phyloP scores from a whole-genome alignment of 2,888 invertebrate species.

The Nomada ferruginata region DNA sequence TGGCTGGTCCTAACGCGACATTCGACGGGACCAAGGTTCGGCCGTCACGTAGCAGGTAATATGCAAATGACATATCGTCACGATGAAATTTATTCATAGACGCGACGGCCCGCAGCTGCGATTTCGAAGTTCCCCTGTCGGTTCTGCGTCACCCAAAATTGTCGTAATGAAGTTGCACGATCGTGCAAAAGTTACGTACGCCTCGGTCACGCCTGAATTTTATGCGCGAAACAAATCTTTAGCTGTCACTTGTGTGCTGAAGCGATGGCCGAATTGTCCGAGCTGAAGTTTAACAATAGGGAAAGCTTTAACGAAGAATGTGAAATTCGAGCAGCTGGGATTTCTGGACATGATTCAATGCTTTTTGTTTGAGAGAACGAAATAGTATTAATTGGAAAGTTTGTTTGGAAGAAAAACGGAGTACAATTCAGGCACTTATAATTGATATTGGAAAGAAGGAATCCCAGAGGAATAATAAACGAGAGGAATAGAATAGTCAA shows the following conservation, averaged over 20 bases:
- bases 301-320: background rate
- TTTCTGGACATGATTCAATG: too few species aligned
- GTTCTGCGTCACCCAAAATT: conserved; percentile 57
- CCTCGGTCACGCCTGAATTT: conserved; percentile 20
- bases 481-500: too few species aligned
- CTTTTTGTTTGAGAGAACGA: too few species aligned
- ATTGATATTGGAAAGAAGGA: too few species aligned
- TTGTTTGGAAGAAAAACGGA: too few species aligned
- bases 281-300: background rate
- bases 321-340: too few species aligned
- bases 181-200: conserved; percentile 60
- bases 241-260: background rate
- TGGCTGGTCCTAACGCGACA: conserved; percentile 24
- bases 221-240: background rate
- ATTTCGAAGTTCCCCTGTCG: conserved; percentile 51
- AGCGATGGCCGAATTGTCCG: background rate
- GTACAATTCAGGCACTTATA: too few species aligned
- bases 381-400: too few species aligned
- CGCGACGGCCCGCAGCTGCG: conserved; percentile 66
- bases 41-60: conserved; percentile 59
- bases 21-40: conserved; percentile 39
- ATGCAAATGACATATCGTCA: conserved; percentile 77
- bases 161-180: conserved; percentile 69
- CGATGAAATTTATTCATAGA: conserved; percentile 79
- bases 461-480: too few species aligned